Percentiles rank a stretch among this genome's conserved stretches.
phyloP scores from a whole-genome alignment of 2,113 vertebrate species.

The Steatornis caripensis region DNA sequence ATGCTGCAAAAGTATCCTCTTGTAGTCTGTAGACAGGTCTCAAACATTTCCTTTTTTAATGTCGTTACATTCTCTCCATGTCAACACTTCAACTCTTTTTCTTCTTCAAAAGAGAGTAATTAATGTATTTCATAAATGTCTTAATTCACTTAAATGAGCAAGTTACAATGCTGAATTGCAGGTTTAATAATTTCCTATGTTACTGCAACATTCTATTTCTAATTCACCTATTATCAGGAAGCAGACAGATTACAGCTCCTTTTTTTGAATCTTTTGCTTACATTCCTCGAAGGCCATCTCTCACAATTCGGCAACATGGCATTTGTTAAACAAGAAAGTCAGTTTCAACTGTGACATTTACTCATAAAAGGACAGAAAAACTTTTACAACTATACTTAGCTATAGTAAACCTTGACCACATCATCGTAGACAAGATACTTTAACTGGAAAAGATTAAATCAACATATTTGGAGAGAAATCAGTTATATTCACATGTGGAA shows the following conservation, averaged over 20 bases:
- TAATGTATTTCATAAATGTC: not conserved
- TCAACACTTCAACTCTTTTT: not conserved
- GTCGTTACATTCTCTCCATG: not conserved
- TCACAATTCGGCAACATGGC: not conserved
- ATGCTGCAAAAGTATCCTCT: not conserved
- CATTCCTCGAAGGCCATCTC: not conserved
- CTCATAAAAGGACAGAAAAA: not conserved
- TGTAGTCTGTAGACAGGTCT: not conserved
- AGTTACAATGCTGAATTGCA: not conserved
- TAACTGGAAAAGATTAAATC: not conserved
- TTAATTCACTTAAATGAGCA: not conserved
- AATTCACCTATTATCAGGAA: not conserved
- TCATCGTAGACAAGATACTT: not conserved
- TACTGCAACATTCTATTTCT: not conserved
- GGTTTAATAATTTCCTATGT: not conserved
- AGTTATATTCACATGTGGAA: not conserved
- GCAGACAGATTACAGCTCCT: not conserved
- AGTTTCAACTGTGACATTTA: not conserved
- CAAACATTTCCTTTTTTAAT: not conserved
- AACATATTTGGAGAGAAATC: not conserved
- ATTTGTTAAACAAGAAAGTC: not conserved
- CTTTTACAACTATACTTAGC: not conserved
- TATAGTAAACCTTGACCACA: not conserved
- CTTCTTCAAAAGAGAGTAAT: not conserved
- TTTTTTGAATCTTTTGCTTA: not conserved